These are phyloP conservation scores for Moxostoma hubbsi DNA, from an alignment of 2,797 vertebrate species.

Conservation along the genomic window DNA sequence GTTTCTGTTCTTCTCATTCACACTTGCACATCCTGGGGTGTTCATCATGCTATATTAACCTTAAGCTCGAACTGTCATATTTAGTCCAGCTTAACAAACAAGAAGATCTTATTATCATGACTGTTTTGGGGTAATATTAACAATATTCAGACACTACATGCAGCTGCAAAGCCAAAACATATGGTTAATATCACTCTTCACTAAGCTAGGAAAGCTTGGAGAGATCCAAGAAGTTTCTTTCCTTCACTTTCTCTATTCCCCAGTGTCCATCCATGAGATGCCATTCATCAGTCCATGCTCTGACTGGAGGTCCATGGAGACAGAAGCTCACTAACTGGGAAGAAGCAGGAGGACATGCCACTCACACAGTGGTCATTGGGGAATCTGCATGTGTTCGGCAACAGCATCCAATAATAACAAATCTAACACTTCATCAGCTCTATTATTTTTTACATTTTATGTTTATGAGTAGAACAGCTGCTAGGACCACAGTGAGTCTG, in stretches of 20 bases:
- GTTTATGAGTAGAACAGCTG: constrained; percentile 40
- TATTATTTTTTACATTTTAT: constrained; percentile 45
- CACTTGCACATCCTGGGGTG: too few species aligned
- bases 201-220: constrained; percentile 1
- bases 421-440: constrained; percentile 40
- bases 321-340: constrained; percentile 29
- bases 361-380: constrained; percentile 13
- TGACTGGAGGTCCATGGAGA: constrained; percentile 17
- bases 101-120: background rate
- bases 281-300: background rate
- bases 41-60: too few species aligned
- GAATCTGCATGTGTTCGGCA: constrained; percentile 33
- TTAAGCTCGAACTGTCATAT: too few species aligned
- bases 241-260: constrained; percentile 16
- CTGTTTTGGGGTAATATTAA: constrained; percentile 8
- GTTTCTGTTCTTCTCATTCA: too few species aligned
- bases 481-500: background rate
- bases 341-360: constrained; percentile 37
- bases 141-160: background rate
- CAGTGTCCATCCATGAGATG: constrained; percentile 6
- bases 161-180: background rate
- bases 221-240: background rate
- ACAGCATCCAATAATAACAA: constrained; percentile 46
- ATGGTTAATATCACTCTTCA: constrained; percentile 26
- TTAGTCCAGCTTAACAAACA: background rate